phyloP scores from a whole-genome alignment of 2,888 invertebrate genomes.

The Eupithecia vulgata region DNA sequence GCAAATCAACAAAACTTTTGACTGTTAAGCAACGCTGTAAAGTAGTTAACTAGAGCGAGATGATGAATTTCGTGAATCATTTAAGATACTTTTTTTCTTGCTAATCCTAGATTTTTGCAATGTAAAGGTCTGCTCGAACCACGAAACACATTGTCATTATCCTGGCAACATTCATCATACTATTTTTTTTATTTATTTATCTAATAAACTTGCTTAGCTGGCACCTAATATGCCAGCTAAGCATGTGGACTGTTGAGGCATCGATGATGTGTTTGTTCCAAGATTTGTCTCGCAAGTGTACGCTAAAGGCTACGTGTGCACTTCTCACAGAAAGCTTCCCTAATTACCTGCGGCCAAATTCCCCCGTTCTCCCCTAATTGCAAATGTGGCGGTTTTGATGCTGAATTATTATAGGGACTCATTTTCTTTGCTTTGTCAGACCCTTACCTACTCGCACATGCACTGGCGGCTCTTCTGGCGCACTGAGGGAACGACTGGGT shows the following conservation, averaged over 20 bases:
- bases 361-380: constrained; percentile 60
- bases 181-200: not conserved
- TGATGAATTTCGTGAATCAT: not conserved
- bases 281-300: constrained; percentile 52
- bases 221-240: not conserved
- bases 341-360: constrained; percentile 69
- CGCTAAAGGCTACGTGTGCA: constrained; percentile 61
- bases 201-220: not conserved
- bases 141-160: not conserved
- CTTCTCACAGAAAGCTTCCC: constrained; percentile 62
- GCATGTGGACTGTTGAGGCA: not conserved
- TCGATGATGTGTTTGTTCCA: not conserved
- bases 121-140: not conserved
- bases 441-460: not conserved
- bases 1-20: too few relatives aligned
- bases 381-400: constrained; percentile 45
- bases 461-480: not conserved
- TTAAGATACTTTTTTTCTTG: too few relatives aligned
- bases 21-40: not conserved
- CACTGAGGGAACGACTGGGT: not conserved
- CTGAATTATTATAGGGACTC: constrained; percentile 39
- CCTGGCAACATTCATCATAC: not conserved
- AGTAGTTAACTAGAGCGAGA: not conserved
- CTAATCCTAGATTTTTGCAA: too few relatives aligned
- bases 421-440: constrained; percentile 23